These are phyloP conservation scores for Rhineura floridana DNA, from an alignment of 2,113 vertebrate genomes.

Conservation along the genomic window DNA sequence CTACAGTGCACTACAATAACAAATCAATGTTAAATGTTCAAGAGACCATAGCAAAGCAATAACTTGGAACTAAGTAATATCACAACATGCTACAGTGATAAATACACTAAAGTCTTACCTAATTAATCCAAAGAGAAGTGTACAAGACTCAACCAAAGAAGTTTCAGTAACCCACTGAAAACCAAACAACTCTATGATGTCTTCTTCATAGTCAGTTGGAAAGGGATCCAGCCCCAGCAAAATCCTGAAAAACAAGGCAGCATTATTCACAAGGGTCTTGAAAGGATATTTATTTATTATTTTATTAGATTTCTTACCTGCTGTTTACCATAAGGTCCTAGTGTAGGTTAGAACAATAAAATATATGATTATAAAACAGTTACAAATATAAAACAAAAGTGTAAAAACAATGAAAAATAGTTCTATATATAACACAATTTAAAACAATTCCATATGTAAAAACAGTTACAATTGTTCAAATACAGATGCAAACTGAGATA, in stretches of 20 bases:
- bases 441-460: too few relatives aligned
- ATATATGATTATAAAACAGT: too few relatives aligned
- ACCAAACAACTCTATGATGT: constrained; percentile 90
- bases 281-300: background rate
- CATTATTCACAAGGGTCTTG: background rate
- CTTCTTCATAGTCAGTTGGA: constrained; percentile 87
- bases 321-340: too few relatives aligned
- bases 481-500: too few relatives aligned
- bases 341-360: too few relatives aligned
- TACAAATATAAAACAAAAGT: too few relatives aligned
- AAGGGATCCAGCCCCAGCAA: constrained; percentile 90
- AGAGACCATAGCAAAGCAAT: constrained; percentile 43
- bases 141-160: constrained; percentile 88
- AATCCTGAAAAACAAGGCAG: constrained; percentile 79
- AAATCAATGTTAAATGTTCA: constrained; percentile 11
- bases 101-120: constrained; percentile 77
- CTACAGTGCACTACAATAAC: constrained; percentile 9
- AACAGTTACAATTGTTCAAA: too few relatives aligned
- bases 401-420: too few relatives aligned
- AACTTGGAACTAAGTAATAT: background rate
- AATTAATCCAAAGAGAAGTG: constrained; percentile 90
- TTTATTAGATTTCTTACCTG: too few relatives aligned
- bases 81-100: background rate
- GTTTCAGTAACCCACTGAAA: constrained; percentile 93
- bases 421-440: too few relatives aligned